These are phyloP conservation scores for Aspidiotus destructor DNA, from an alignment of 2,888 invertebrate species.

Conservation along the genomic window DNA sequence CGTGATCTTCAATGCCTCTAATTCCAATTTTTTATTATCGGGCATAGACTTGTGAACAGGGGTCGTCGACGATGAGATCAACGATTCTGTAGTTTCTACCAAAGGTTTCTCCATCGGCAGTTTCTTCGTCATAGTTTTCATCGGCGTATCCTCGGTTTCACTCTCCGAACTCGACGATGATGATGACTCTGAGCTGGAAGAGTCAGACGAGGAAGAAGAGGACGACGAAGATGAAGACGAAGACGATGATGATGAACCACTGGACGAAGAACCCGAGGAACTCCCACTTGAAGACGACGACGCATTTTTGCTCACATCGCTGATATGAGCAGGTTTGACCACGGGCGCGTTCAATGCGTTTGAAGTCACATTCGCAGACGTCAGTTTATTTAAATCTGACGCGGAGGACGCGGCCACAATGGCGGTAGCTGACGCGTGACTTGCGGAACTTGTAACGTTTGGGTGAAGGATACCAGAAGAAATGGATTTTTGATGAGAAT, in stretches of 20 bases:
- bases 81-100: background rate
- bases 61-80: background rate
- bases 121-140: slow-evolving; percentile 35
- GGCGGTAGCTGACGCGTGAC: slow-evolving; percentile 39
- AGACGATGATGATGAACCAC: slow-evolving; percentile 35
- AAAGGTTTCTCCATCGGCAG: slow-evolving; percentile 34
- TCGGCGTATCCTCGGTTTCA: slow-evolving; percentile 45
- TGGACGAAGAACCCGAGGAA: slow-evolving; percentile 18
- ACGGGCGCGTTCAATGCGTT: background rate
- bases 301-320: background rate
- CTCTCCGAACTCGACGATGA: slow-evolving; percentile 50
- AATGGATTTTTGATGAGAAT: slow-evolving; percentile 10
- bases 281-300: slow-evolving; percentile 4
- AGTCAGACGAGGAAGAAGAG: slow-evolving; percentile 45
- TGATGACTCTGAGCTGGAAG: slow-evolving; percentile 46
- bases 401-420: slow-evolving; percentile 36
- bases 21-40: slow-evolving; percentile 3
- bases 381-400: slow-evolving; percentile 45
- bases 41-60: slow-evolving; percentile 18
- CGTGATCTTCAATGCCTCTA: background rate
- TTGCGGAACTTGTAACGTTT: slow-evolving; percentile 8
- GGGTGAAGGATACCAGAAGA: background rate
- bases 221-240: slow-evolving; percentile 40
- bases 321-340: background rate
- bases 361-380: slow-evolving; percentile 40